Base-by-base conservation (phyloP, 2,888 invertebrate genomes). In the Ecliptopera silaceata region DNA sequence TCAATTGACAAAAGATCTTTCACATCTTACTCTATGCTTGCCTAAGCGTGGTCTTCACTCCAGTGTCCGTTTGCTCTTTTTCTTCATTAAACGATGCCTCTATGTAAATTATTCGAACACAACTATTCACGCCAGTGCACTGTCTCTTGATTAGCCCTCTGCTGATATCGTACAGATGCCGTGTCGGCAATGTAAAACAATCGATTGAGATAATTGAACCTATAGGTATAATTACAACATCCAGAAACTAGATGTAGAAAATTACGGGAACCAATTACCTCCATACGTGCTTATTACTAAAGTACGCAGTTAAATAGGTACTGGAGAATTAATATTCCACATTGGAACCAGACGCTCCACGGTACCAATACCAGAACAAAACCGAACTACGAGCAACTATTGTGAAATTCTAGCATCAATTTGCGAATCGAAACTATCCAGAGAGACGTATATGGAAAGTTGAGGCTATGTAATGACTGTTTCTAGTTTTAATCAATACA, bases 251-350 rank as follows among this genome's bases (percentile, higher is more conserved):
- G 50, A 43, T 5, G 62, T 17, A 13, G 43, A 13, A n/a, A 52
- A 66, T 60, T 61, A 46, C 29, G 26, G 11, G 38, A 48, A 48
- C 39, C 39, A 48, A 39, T 48, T 48, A 31, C 48, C 48, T 38
- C 38, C 39, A 39, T 39, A 41, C 38, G 38, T 48, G 47, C 38
- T 59, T 63, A 66, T 64, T 66, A 36, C 20, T n/a, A 15, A 48
- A n/a, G 17, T 48, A 48, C 39, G 17, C 29, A 48, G 31, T 38
- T 38, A 47, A 36, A 38, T 38, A 26, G 36, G 29, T 49, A 31
- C 31, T n/a, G 31, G 13, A 42, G 11, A 34, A 34, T 42, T 34
- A 22, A 42, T 49, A 42, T 44, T 38, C 51, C 26, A 20, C 29
- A 46, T 53, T 53, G 52, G 32, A 54, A 26, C 34, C 17, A 41